Percentiles rank a stretch among this genome's conserved stretches.
Evolutionary conservation across 2,797 vertebrate genomes (phyloP).

Genomic region (Neomorphus geoffroyi): DNA sequence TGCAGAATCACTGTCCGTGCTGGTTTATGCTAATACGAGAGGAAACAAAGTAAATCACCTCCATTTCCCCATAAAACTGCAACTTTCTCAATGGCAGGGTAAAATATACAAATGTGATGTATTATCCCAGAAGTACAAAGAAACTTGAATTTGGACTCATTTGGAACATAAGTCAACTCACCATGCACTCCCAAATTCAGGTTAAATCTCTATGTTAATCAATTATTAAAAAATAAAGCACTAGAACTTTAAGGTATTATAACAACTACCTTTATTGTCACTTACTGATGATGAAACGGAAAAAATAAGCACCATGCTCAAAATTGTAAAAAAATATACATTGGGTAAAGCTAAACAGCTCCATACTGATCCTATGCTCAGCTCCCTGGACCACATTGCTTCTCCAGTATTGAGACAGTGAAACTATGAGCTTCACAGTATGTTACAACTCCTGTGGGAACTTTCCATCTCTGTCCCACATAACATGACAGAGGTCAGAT

Average conservation of each 20-base stretch:
- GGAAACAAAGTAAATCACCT: background rate
- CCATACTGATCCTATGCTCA: background rate
- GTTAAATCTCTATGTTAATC: background rate
- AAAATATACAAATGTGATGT: background rate
- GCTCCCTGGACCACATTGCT: background rate
- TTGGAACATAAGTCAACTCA: background rate
- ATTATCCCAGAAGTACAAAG: background rate
- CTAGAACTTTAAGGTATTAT: background rate
- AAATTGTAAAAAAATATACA: background rate
- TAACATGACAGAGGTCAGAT: background rate
- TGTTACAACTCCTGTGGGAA: background rate
- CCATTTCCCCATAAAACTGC: background rate
- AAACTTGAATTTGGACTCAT: background rate
- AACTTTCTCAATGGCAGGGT: background rate
- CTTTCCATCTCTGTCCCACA: background rate
- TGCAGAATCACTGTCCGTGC: background rate
- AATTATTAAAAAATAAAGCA: background rate
- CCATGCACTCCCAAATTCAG: background rate
- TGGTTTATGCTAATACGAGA: background rate
- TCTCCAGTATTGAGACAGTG: background rate
- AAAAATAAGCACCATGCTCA: background rate
- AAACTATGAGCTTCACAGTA: background rate
- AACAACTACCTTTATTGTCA: background rate
- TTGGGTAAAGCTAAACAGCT: background rate
- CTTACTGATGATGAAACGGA: background rate